Percentiles rank a stretch among this genome's conserved stretches.
Evolutionary conservation across 2,797 vertebrate genomes (phyloP).

Genomic region (Neosilurus mollespiculum): DNA sequence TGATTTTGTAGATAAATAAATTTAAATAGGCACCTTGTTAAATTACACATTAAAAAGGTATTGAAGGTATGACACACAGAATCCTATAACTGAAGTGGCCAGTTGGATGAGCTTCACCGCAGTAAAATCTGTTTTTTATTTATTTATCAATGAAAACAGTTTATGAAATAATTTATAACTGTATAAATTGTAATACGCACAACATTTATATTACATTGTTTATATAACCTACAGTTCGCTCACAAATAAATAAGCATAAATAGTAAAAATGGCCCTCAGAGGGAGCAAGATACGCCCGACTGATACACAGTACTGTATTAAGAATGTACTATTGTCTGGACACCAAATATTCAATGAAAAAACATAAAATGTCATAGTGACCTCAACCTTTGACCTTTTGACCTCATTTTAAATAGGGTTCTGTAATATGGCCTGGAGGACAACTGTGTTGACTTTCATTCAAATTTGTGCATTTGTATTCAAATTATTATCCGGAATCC

Average conservation of each 20-base stretch:
- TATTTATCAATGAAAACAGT: neutral
- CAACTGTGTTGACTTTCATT: too few relatives aligned
- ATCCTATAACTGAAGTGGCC: neutral
- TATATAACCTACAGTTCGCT: neutral
- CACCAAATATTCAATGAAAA: too few relatives aligned
- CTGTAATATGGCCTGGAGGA: too few relatives aligned
- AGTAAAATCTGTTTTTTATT: conserved; percentile 2
- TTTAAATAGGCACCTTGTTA: neutral
- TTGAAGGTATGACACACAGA: neutral
- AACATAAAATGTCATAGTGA: too few relatives aligned
- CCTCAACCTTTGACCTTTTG: too few relatives aligned
- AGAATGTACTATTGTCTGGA: too few relatives aligned
- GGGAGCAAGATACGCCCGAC: too few relatives aligned
- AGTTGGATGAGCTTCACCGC: neutral
- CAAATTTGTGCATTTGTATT: too few relatives aligned
- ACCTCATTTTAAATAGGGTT: too few relatives aligned
- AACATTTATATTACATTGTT: neutral
- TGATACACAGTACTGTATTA: too few relatives aligned
- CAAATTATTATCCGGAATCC: too few relatives aligned
- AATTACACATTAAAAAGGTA: neutral
- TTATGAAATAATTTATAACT: neutral
- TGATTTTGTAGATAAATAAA: neutral
- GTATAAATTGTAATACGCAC: neutral
- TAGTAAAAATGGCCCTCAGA: too few relatives aligned
- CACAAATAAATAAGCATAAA: neutral